Conservation (phyloP, 2,113 vertebrate genomes). For the Aythya baeri region DNA sequence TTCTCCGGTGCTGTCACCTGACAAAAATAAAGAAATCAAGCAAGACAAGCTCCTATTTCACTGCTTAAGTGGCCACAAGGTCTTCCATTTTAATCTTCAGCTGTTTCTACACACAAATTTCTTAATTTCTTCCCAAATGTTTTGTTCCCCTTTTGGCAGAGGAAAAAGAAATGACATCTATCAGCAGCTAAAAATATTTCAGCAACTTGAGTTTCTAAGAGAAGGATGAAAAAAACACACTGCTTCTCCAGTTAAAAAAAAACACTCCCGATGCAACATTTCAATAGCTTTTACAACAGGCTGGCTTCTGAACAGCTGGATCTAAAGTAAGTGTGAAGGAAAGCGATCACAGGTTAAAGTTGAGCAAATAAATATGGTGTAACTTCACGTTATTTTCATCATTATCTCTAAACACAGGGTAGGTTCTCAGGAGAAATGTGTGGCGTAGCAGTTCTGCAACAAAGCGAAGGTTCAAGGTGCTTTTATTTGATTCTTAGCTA, state of each 20-base stretch:
- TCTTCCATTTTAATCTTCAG: not conserved
- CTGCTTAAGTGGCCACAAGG: not conserved
- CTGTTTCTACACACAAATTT: not conserved
- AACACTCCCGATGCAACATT: not conserved
- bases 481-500: accelerated
- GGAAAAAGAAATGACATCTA: not conserved
- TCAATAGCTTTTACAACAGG: not conserved
- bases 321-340: not conserved
- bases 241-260: not conserved
- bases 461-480: not conserved
- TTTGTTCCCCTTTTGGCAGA: not conserved
- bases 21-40: not conserved
- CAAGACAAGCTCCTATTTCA: not conserved
- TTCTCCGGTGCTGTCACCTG: not conserved
- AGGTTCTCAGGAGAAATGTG: not conserved
- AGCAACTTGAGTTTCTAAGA: not conserved
- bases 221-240: not conserved
- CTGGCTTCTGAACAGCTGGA: not conserved
- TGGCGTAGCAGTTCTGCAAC: not conserved
- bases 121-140: not conserved
- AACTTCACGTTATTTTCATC: not conserved
- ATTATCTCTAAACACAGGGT: not conserved
- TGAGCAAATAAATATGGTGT: not conserved
- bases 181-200: not conserved
- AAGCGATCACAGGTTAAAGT: not conserved